Percentiles rank a stretch among this genome's conserved stretches.
These are phyloP conservation scores for Ursus arctos DNA, from an alignment of 2,113 vertebrate genomes.

Conservation along the genomic window DNA sequence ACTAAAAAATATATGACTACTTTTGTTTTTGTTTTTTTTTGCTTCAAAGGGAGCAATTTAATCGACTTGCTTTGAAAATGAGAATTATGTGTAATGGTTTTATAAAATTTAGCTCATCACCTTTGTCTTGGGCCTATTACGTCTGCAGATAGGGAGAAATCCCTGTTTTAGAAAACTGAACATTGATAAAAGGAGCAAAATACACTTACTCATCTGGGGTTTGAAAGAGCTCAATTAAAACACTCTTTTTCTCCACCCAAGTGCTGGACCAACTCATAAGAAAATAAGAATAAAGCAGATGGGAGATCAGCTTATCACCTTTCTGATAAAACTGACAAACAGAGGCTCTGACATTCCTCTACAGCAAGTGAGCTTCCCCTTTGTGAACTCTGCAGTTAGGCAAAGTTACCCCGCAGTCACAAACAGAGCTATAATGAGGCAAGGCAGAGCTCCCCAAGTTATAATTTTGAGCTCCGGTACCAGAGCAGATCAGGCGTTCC, in stretches of 20 bases:
- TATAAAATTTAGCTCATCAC: not conserved
- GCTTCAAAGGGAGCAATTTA: not conserved
- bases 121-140: not conserved
- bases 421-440: not conserved
- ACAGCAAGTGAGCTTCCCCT: not conserved
- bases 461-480: no score
- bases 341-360: not conserved
- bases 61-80: not conserved
- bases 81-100: not conserved
- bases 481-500: not conserved
- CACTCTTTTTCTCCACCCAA: not conserved
- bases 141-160: not conserved
- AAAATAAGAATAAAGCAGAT: not conserved
- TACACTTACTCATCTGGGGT: not conserved
- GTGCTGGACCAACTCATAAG: not conserved
- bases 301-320: not conserved
- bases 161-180: not conserved
- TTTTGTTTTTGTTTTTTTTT: not conserved
- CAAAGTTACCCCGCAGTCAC: not conserved
- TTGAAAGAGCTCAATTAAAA: not conserved
- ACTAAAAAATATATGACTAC: not conserved
- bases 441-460: not conserved
- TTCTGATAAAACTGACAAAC: not conserved
- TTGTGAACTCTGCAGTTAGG: not conserved
- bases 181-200: not conserved